These are phyloP conservation scores for Rhopalosiphum maidis DNA, from an alignment of 1,140 invertebrate species.

Conservation along the genomic window DNA sequence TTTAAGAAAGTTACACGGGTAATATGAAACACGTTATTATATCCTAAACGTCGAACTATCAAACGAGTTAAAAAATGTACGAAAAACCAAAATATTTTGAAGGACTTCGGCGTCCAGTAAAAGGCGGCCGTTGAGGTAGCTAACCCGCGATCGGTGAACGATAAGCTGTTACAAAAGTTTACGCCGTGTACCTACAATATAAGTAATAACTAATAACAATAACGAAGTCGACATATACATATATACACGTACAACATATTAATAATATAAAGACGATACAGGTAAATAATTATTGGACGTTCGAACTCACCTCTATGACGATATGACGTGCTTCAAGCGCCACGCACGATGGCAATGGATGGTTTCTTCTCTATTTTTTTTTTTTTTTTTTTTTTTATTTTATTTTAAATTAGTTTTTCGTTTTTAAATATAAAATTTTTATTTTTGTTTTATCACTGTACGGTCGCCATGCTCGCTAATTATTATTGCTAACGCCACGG, in stretches of 20 bases:
- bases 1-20: too few species aligned
- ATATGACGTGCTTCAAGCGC: too few species aligned
- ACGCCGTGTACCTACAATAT: background rate
- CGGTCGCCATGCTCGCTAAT: slow-evolving; percentile 19
- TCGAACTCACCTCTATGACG: background rate
- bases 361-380: too few species aligned
- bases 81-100: background rate
- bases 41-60: background rate
- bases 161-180: background rate
- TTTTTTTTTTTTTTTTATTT: too few species aligned
- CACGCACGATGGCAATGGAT: background rate
- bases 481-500: slow-evolving; percentile 2
- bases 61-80: background rate
- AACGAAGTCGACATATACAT: too few species aligned
- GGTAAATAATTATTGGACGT: background rate
- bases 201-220: background rate
- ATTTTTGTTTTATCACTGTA: background rate
- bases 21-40: too few species aligned
- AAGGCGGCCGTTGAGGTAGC: background rate
- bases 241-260: too few species aligned
- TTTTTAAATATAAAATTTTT: too few species aligned
- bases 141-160: background rate
- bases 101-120: background rate
- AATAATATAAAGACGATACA: background rate
- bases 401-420: too few species aligned